phyloP scores from a whole-genome alignment of 2,797 vertebrate genomes.

The Notolepis coatsorum region DNA sequence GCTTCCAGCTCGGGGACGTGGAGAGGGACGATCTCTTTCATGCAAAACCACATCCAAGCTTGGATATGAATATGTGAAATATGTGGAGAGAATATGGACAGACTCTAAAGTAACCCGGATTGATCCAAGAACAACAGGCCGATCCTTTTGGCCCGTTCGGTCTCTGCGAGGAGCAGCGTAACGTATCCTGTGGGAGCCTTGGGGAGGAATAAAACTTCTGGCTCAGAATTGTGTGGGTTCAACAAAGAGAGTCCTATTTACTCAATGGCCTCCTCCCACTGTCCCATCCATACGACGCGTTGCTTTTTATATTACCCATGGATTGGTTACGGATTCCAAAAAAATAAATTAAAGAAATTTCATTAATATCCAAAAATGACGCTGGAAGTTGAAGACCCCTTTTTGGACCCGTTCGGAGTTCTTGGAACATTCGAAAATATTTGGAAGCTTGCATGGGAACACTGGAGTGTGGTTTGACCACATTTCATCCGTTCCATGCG shows the following conservation, averaged over 20 bases:
- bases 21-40: slow-evolving; percentile 30
- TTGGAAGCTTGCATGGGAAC: slow-evolving; percentile 66
- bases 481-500: slow-evolving; percentile 63
- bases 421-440: slow-evolving; percentile 31
- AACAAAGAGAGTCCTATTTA: slow-evolving; percentile 28
- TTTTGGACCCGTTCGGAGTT: slow-evolving; percentile 13
- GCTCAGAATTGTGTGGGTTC: slow-evolving; percentile 19
- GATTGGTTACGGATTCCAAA: slow-evolving; percentile 30
- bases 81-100: slow-evolving; percentile 73
- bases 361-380: slow-evolving; percentile 10
- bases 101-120: slow-evolving; percentile 62
- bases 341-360: slow-evolving; percentile 41
- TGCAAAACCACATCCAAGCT: slow-evolving; percentile 39
- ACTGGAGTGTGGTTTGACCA: slow-evolving; percentile 51
- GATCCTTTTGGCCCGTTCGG: slow-evolving; percentile 46
- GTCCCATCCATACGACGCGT: slow-evolving; percentile 23
- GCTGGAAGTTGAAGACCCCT: slow-evolving; percentile 31
- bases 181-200: neutral
- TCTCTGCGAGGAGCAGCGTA: slow-evolving; percentile 23
- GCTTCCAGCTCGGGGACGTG: slow-evolving; percentile 27
- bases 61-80: slow-evolving; percentile 69
- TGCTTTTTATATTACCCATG: slow-evolving; percentile 39
- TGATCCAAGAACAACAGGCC: slow-evolving; percentile 74
- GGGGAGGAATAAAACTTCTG: slow-evolving; percentile 11
- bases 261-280: slow-evolving; percentile 13